A percentile compares a stretch with the other conserved stretches of the same genome.
phyloP scores from a whole-genome alignment of 2,797 vertebrate species.

The Sebastiscus albofasciatus region DNA sequence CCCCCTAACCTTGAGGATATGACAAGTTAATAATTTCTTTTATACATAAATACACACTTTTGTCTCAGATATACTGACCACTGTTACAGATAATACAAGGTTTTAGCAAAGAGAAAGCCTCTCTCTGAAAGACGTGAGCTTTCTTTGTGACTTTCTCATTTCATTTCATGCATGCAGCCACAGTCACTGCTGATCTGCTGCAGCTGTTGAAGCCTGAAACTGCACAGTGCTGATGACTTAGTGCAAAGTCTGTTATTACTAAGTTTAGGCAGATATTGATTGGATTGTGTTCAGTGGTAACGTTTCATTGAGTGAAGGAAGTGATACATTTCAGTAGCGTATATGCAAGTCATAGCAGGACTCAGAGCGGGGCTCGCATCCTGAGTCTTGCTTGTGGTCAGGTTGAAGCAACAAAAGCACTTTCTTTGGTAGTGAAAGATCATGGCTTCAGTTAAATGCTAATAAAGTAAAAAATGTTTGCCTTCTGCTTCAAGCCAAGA shows the following conservation, averaged over 20 bases:
- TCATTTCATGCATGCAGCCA: not conserved
- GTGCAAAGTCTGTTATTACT: not conserved
- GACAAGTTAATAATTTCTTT: slow-evolving; percentile 11
- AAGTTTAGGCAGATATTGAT: not conserved
- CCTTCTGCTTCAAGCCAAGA: not conserved
- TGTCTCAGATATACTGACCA: not conserved
- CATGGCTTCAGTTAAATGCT: not conserved
- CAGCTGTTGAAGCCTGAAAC: not conserved
- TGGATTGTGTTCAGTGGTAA: not conserved
- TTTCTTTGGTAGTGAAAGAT: not conserved
- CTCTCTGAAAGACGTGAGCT: not conserved
- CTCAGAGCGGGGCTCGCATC: not conserved
- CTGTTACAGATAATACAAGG: not conserved
- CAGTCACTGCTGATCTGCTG: not conserved
- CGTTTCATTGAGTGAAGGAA: not conserved
- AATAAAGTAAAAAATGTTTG: not conserved
- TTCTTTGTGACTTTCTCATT: not conserved
- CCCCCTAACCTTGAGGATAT: not conserved
- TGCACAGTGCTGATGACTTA: not conserved
- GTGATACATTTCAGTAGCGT: not conserved
- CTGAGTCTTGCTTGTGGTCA: not conserved
- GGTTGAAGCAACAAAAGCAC: not conserved
- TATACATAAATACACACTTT: not conserved
- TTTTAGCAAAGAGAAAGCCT: not conserved
- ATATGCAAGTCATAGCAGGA: not conserved